Evolutionary conservation across 2,888 invertebrate species (phyloP).

Genomic region (Timandra comae): DNA sequence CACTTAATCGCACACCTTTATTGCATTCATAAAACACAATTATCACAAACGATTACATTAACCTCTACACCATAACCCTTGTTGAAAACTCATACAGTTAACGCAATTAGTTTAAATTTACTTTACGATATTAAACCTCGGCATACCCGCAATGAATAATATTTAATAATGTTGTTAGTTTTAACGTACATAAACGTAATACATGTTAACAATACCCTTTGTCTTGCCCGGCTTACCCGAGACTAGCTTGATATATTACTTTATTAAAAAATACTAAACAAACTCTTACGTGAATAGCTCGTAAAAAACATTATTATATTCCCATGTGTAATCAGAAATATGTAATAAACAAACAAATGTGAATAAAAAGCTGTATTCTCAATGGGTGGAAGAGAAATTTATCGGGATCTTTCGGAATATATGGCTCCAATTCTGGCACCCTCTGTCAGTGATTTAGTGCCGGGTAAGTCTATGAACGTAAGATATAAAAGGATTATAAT

Average conservation of each 20-base stretch:
- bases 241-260: constrained; percentile 5
- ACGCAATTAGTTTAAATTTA: no score
- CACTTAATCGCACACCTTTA: no score
- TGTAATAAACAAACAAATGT: constrained; percentile 42
- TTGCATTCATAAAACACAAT: no score
- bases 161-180: no score
- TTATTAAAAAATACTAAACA: constrained; percentile 1
- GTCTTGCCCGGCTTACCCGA: constrained; percentile 12
- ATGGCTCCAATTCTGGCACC: constrained; percentile 44
- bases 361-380: constrained; percentile 46
- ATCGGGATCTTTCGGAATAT: constrained; percentile 58
- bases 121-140: no score
- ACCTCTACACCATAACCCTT: no score
- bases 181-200: constrained; percentile 6
- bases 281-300: constrained; percentile 26
- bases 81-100: no score
- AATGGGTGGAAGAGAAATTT: constrained; percentile 52
- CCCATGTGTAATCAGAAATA: constrained; percentile 24
- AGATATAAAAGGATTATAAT: constrained; percentile 52
- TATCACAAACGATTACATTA: no score
- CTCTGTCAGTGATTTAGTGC: constrained; percentile 50
- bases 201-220: constrained; percentile 12
- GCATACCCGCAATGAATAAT: no score
- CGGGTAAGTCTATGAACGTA: constrained; percentile 40
- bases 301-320: constrained; percentile 23